Base-by-base conservation (phyloP, 2,888 invertebrate species). In the Mystacides longicornis region DNA sequence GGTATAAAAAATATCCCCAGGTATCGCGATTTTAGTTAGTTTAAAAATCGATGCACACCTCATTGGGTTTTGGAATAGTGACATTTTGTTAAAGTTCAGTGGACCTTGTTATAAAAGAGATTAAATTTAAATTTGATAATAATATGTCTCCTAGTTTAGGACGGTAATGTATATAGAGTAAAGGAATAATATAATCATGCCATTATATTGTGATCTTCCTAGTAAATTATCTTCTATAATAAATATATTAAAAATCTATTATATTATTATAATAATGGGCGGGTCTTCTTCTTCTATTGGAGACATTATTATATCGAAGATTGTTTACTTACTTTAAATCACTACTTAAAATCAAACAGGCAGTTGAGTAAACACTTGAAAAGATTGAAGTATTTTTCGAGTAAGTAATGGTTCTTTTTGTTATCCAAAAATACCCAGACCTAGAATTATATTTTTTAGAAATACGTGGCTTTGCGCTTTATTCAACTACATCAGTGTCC, bases 121-220 rank as follows among this genome's bases (percentile, higher is more conserved):
- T 60, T 58, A 58, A 52, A 60, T 45, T 58, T 49, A 54, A 60
- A 60, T 60, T 57, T 52, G 45, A 58, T 60, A 58, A 60, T 58
- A 58, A 56, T 56, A 37, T 7, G 7, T 14, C 37, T 14, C 14
- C 16, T 37, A n/a, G 37, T 37, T n/a, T 37, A n/a, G 37, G 37
- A 37, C 16, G 37, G 14, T 14, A n/a, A n/a, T n/a, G n/a, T n/a
- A n/a, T n/a, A n/a, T 33, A 49, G 51, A 47, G 47, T 21, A 33
- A 45, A 42, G 46, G 21, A 7, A 49, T 31, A 21, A n/a, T n/a
- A n/a, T n/a, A n/a, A n/a, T n/a, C n/a, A n/a, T n/a, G n/a, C n/a
- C 27, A 27, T 27, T 7, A 27, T 27, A 27, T 27, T 37, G 16
- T 14, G 16, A 27, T 7, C 3, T 37, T 37, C 14, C 14, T 37